Evolutionary conservation across 2,797 vertebrate species (phyloP), one percentile per base, ranked within the genome.

Genomic region (Psittacula derbiana): DNA sequence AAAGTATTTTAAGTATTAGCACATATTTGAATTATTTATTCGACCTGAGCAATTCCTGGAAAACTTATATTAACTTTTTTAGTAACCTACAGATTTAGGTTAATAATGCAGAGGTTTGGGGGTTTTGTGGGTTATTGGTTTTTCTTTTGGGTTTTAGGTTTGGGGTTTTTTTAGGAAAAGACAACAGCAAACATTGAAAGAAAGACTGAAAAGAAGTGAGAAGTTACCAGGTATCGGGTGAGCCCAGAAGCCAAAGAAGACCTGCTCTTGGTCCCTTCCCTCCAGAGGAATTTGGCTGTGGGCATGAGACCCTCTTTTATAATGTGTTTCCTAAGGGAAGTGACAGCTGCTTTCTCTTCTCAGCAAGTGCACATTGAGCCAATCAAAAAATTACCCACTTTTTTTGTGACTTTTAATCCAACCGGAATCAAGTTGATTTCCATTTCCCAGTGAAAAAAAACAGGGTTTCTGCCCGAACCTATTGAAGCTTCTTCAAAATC

Each of bases 191-290:
- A 13, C 13, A 18, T 21, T 27, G 57, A 92, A 93, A 84, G 50
- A 82, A 78, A 88, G 33, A 62, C 10, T 62, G 23, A 52, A 87
- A 92, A 93, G 17, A 76, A n/a, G 3, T 1, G 55, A 80, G 81
- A 71, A 17, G 3, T 96, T 96, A 96, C 96, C 96, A 12, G 72
- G 41, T 83, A 53, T 13, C 7, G 58, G 72, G 2, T 58, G 85
- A 93, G 14, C 10, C 11, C 82, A 16, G 28, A 64, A 41, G 79
- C 17, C 81, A 87, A 44, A 70, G 12, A 49, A 78, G 31, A 15
- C 2, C 17, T 73, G 36, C 16, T 83, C 21, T 72, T 83, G 33
- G 13, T 92, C 72, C 38, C 5, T 93, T 83, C 28, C 8, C 6
- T 93, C 47, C 44, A 13, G 69, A 61, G 12, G n/a, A 5, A 8